Evolutionary conservation across 2,888 invertebrate species (phyloP), one percentile per base, ranked within the genome.

Genomic region (Odontocolon sp.): DNA sequence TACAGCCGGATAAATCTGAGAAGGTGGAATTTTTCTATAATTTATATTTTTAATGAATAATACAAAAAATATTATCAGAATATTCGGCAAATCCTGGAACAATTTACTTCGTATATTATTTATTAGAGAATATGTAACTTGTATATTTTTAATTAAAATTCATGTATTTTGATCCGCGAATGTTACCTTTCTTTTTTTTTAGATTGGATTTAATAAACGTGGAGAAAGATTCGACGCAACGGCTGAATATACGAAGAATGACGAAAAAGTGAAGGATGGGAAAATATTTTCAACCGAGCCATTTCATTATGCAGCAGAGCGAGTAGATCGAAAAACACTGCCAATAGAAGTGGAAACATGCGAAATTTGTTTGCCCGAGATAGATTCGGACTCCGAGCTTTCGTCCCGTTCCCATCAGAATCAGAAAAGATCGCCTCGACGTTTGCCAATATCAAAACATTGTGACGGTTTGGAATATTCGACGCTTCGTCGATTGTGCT

Each of bases 361-460:
- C 2, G 40, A 42, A 45, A 63, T 42, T 63, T 36, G 52, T 42
- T 33, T 36, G 26, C 14, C 16, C 54, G 54, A 36, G 31, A 16
- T 69, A n/a, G 45, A 63, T 5, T 23, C 50, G 26, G 47, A 57
- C 31, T 11, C 36, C n/a, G 57, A 28, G 18, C n/a, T 31, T 28
- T 40, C 59, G 36, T 11, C 31, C 33, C 9, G 47, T 40, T 54
- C 4, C 2, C 33, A 42, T 36, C 42, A 42, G 23, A n/a, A 26
- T 38, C 23, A 23, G 23, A 16, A 40, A n/a, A 28, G 28, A 26
- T 61, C 52, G 14, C 9, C 14, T 21, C n/a, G 3, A 14, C 42
- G 59, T 42, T 42, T 33, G 14, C 23, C 61, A 26, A 36, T 54
- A 63, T 70, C 42, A 57, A 69, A 70, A 70, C 36, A 40, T 76